A percentile compares a stretch with the other conserved stretches of the same genome.
These are phyloP conservation scores for Pogoniulus pusillus DNA, from an alignment of 2,797 vertebrate species.

Conservation along the genomic window DNA sequence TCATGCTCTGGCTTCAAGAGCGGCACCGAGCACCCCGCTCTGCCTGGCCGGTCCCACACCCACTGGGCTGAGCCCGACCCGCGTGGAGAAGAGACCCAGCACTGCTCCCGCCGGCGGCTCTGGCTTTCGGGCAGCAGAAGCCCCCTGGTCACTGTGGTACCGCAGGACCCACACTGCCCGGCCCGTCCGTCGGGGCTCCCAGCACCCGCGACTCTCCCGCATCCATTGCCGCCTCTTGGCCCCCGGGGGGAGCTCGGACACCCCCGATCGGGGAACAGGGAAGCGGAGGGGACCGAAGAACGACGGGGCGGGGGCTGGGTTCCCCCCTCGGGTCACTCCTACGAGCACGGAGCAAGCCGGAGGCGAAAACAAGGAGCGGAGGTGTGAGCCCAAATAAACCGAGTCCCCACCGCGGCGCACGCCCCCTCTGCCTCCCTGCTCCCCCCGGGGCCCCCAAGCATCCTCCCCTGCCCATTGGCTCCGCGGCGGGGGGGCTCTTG, in stretches of 20 bases:
- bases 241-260: neutral
- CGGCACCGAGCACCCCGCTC: neutral
- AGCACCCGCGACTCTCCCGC: neutral
- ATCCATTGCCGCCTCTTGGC: neutral
- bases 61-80: neutral
- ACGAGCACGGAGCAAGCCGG: neutral
- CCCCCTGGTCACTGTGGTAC: too few species aligned
- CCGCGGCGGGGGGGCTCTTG: slow-evolving; percentile 10
- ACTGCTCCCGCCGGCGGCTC: neutral
- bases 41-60: neutral
- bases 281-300: neutral
- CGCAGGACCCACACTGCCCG: neutral
- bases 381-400: slow-evolving; percentile 9
- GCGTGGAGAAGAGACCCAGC: neutral
- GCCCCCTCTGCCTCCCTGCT: slow-evolving; percentile 5
- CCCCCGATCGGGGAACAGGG: neutral
- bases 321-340: neutral
- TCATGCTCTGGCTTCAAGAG: neutral
- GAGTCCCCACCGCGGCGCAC: neutral
- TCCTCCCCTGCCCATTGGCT: slow-evolving; percentile 74
- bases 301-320: neutral
- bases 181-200: neutral
- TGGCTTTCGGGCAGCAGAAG: neutral
- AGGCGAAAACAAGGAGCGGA: neutral
- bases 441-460: slow-evolving; percentile 45